phyloP scores from a whole-genome alignment of 2,888 invertebrate genomes.

The Rhagonycha fulva region DNA sequence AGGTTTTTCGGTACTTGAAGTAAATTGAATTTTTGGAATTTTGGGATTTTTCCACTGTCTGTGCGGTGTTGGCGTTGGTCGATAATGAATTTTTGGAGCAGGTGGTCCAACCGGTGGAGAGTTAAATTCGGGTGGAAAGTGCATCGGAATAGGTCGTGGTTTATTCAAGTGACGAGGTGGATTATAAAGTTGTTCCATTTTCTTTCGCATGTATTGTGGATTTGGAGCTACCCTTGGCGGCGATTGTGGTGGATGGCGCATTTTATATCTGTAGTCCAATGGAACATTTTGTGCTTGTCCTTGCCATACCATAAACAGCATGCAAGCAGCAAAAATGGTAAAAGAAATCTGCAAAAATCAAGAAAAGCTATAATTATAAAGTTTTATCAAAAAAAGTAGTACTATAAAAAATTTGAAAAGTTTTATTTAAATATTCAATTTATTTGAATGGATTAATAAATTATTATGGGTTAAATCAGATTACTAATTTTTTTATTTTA shows the following conservation, averaged over 20 bases:
- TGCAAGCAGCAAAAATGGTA: not conserved
- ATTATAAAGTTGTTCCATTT: conserved; percentile 10
- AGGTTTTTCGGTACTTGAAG: conserved; percentile 19
- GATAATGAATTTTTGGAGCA: not conserved
- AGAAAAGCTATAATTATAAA: not conserved
- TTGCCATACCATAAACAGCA: not conserved
- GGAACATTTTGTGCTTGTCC: conserved; percentile 3
- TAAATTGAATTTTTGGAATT: conserved; percentile 29
- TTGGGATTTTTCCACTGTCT: conserved; percentile 35
- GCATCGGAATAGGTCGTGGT: conserved; percentile 36
- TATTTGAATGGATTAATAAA: no score
- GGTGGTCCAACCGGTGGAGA: conserved; percentile 21
- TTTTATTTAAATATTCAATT: no score
- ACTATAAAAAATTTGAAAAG: no score
- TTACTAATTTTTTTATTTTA: not conserved
- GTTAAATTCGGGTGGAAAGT: conserved; percentile 14
- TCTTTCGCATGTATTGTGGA: conserved; percentile 45
- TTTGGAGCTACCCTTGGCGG: conserved; percentile 44
- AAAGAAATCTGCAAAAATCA: not conserved
- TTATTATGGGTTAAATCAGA: no score
- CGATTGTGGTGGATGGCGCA: conserved; percentile 47
- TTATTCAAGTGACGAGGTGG: conserved; percentile 19
- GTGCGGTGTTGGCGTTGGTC: conserved; percentile 30
- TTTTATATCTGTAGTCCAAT: conserved; percentile 21
- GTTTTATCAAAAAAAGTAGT: no score